These are phyloP conservation scores for Aphrophora alni DNA, from an alignment of 2,888 invertebrate species.

Conservation along the genomic window DNA sequence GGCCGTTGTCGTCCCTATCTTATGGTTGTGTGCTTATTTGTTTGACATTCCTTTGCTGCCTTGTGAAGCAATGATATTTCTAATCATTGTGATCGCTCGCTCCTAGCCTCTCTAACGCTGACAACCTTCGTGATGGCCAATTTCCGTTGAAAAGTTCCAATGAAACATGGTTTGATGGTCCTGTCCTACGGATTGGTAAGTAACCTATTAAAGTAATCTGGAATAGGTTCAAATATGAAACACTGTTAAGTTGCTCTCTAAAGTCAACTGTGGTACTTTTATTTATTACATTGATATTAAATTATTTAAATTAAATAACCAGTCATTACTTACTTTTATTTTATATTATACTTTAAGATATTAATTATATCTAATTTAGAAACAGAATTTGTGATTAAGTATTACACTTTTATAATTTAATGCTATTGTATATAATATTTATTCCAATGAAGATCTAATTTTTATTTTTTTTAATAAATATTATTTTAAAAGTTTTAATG, in stretches of 20 bases:
- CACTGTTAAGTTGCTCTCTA: too few relatives aligned
- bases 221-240: not conserved
- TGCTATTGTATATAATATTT: not conserved
- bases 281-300: not conserved
- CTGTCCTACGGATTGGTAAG: conserved; percentile 7
- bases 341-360: too few relatives aligned
- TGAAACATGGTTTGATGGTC: not conserved
- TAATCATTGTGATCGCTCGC: conserved; percentile 30
- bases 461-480: not conserved
- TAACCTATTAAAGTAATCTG: not conserved
- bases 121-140: conserved; percentile 16
- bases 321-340: not conserved
- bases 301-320: not conserved
- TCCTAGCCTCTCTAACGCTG: conserved; percentile 30
- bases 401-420: not conserved
- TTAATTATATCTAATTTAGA: not conserved
- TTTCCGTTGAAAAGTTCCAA: conserved; percentile 2
- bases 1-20: not conserved
- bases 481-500: not conserved
- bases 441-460: not conserved
- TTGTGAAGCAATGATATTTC: conserved; percentile 29
- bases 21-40: conserved; percentile 37
- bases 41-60: conserved; percentile 55
- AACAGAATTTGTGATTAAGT: not conserved
- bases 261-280: too few relatives aligned